Base-by-base conservation (phyloP, 2,797 vertebrate genomes). In the Halcyon chelicuti region DNA sequence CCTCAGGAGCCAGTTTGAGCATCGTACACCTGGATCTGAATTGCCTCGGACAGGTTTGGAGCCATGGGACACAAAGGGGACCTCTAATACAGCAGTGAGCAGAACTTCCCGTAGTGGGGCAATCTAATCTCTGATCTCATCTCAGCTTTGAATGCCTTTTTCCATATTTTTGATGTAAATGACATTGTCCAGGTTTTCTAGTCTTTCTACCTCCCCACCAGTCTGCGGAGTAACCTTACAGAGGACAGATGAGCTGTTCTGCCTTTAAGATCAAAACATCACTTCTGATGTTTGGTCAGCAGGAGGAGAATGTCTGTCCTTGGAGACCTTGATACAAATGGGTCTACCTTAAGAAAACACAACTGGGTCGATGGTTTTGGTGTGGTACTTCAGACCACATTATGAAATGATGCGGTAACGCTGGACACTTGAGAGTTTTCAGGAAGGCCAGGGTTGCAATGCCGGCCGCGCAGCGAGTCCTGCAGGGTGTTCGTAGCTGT, bases 81-180 rank as follows among this genome's bases (percentile, higher is more conserved):
- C 70, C 72, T 88, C 28, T 73, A 23, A 55, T 33, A 29, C 33
- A 78, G 37, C 62, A 84, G 25, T 55, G 44, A 88, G 39, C 39
- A 92, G 90, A 89, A 76, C 58, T 87, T 66, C 47, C 10, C 51
- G 13, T 52, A 15, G 15, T 29, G 42, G 63, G 9, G 10, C 40
- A 60, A 79, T 92, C 92, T 90, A 42, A 90, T 96, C 90, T 94
- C 47, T 26, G 25, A 90, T 90, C 93, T 93, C 10, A 2, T 76
- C 88, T 89, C 71, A 51, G 44, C 86, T 94, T 89, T 94, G 83
- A 87, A 65, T 49, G 37, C 23, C 25, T 87, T 88, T 83, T 92
- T 85, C 74, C 67, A 15, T 83, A 21, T 55, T 94, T 90, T 82
- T 93, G 63, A 81, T 76, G 92, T 84, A 57, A 81, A 72, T 4